Evolutionary conservation across 1,140 invertebrate genomes (phyloP).

Genomic region (Odontomachus brunneus): DNA sequence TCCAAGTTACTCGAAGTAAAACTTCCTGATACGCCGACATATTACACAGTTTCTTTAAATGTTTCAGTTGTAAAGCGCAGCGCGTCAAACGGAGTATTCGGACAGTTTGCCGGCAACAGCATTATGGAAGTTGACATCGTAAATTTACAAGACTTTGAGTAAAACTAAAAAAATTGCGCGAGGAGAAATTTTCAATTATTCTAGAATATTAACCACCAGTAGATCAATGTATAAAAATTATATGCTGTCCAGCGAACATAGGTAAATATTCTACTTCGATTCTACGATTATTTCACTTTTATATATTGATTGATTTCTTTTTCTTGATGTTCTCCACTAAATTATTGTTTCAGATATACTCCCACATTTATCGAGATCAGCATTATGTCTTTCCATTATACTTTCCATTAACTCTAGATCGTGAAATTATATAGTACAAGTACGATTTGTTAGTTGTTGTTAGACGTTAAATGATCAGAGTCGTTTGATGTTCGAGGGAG

Average conservation of each 20-base stretch:
- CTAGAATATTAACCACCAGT: conserved; percentile 71
- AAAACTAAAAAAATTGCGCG: conserved; percentile 70
- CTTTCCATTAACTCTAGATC: conserved; percentile 57
- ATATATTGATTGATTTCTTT: not conserved
- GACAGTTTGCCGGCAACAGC: conserved; percentile 91
- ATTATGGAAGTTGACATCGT: conserved; percentile 90
- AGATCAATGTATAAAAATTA: conserved; percentile 73
- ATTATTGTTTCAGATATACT: conserved; percentile 47
- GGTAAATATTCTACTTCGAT: conserved; percentile 57
- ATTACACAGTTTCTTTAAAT: conserved; percentile 24
- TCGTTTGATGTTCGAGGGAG: conserved; percentile 25
- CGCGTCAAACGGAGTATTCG: conserved; percentile 87
- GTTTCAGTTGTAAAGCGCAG: conserved; percentile 91
- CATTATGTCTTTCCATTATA: conserved; percentile 68
- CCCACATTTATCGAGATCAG: conserved; percentile 48
- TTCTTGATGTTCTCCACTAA: not conserved
- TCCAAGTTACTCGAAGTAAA: conserved; percentile 28
- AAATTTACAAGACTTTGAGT: conserved; percentile 85
- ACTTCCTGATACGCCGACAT: not conserved
- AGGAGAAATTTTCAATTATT: conserved; percentile 67
- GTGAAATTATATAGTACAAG: conserved; percentile 39
- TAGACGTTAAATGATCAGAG: conserved; percentile 9
- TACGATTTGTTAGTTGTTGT: conserved; percentile 47
- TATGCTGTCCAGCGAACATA: conserved; percentile 62
- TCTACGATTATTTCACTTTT: conserved; percentile 25